Percentiles rank a stretch among this genome's conserved stretches.
Evolutionary conservation across 2,888 invertebrate species (phyloP).

Genomic region (Entomobrya proxima): DNA sequence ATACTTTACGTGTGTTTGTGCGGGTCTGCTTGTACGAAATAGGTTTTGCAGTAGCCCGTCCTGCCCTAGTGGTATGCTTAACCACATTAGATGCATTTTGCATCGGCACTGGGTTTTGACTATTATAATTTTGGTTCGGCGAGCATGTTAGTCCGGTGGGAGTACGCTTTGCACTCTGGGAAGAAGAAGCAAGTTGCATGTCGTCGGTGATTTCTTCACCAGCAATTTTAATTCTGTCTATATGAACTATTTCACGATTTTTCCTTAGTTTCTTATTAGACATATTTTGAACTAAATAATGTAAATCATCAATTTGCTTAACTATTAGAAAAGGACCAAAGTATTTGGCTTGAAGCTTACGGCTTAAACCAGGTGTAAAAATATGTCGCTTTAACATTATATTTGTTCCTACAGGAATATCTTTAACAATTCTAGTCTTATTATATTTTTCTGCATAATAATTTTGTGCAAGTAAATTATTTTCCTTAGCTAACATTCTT

Average conservation of each 20-base stretch:
- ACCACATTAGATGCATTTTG: too few relatives aligned
- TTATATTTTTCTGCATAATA: not conserved
- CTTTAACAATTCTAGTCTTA: not conserved
- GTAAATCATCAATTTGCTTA: not conserved
- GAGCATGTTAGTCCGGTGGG: too few relatives aligned
- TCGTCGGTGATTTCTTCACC: not conserved
- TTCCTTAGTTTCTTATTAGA: not conserved
- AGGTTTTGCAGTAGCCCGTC: too few relatives aligned
- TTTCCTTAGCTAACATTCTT: not conserved
- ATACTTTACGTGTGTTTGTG: too few relatives aligned
- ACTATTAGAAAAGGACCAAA: not conserved
- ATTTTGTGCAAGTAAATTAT: not conserved
- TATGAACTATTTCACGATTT: not conserved
- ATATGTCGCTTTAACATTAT: not conserved
- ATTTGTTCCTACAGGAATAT: not conserved
- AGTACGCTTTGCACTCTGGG: too few relatives aligned
- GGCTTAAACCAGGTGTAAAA: not conserved
- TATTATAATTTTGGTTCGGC: too few relatives aligned
- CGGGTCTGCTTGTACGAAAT: too few relatives aligned
- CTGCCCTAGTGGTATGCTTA: too few relatives aligned
- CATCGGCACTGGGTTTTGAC: too few relatives aligned
- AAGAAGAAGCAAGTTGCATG: too few relatives aligned
- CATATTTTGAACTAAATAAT: not conserved
- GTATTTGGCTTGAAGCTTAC: not conserved
- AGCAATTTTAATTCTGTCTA: not conserved